These are phyloP conservation scores for Ahaetulla prasina DNA, from an alignment of 2,113 vertebrate genomes.

Conservation along the genomic window DNA sequence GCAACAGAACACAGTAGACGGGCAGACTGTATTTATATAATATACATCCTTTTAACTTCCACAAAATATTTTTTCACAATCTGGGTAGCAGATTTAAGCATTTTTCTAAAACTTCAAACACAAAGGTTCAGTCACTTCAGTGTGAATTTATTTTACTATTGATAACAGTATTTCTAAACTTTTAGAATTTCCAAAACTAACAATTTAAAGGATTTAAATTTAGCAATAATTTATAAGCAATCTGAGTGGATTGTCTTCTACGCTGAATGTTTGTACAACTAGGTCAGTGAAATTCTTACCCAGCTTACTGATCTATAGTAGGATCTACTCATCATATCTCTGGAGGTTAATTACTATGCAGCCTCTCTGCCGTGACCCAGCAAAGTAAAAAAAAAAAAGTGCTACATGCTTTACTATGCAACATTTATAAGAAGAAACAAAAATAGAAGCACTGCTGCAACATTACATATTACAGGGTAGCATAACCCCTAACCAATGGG, in stretches of 20 bases:
- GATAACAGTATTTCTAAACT: not conserved
- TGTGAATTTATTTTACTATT: not conserved
- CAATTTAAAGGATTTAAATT: not conserved
- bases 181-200: not conserved
- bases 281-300: not conserved
- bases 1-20: not conserved
- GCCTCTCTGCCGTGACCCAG: not conserved
- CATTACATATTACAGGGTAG: not conserved
- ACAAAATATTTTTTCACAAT: not conserved
- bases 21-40: not conserved
- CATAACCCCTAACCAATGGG: accelerated
- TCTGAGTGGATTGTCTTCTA: not conserved
- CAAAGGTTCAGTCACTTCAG: not conserved
- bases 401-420: not conserved
- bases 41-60: not conserved
- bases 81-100: not conserved
- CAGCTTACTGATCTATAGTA: not conserved
- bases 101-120: not conserved
- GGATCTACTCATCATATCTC: not conserved
- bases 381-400: not conserved
- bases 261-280: not conserved
- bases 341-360: not conserved
- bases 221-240: not conserved
- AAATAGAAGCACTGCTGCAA: not conserved
- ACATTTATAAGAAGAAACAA: accelerated